A percentile compares a stretch with the other conserved stretches of the same genome.
These are phyloP conservation scores for Neomorphus geoffroyi DNA, from an alignment of 2,797 vertebrate species.

Conservation along the genomic window DNA sequence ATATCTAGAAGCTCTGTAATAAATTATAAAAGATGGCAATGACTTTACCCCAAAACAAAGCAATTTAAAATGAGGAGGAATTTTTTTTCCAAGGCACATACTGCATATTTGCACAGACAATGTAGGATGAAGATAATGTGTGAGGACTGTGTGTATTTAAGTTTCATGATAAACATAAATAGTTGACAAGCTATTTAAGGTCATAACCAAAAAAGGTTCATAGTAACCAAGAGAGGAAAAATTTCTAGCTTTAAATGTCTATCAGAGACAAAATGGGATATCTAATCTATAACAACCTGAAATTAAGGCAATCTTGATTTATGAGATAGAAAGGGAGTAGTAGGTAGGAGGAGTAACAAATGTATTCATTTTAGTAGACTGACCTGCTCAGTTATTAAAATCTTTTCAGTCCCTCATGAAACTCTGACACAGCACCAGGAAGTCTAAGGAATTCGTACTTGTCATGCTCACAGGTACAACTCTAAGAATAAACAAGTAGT, in stretches of 20 bases:
- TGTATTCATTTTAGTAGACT: neutral
- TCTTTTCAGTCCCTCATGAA: neutral
- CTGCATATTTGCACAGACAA: neutral
- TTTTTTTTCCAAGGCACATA: neutral
- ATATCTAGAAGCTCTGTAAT: neutral
- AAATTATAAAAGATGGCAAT: neutral
- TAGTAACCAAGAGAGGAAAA: neutral
- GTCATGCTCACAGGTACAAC: conserved; percentile 44
- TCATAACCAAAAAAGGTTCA: neutral
- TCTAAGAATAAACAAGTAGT: conserved; percentile 48
- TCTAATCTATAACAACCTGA: neutral
- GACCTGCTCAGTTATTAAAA: neutral
- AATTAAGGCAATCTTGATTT: neutral
- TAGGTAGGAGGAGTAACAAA: neutral
- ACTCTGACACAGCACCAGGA: neutral
- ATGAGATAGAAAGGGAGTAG: neutral
- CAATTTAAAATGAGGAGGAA: neutral
- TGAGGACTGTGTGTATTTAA: neutral
- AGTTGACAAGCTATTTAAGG: neutral
- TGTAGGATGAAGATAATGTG: neutral
- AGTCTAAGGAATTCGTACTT: conserved; percentile 5
- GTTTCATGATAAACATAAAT: neutral
- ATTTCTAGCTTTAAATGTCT: neutral
- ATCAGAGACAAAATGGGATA: neutral
- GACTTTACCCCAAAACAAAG: neutral